Conservation (phyloP, 2,888 invertebrate species). For the Dasysyrphus albostriatus region DNA sequence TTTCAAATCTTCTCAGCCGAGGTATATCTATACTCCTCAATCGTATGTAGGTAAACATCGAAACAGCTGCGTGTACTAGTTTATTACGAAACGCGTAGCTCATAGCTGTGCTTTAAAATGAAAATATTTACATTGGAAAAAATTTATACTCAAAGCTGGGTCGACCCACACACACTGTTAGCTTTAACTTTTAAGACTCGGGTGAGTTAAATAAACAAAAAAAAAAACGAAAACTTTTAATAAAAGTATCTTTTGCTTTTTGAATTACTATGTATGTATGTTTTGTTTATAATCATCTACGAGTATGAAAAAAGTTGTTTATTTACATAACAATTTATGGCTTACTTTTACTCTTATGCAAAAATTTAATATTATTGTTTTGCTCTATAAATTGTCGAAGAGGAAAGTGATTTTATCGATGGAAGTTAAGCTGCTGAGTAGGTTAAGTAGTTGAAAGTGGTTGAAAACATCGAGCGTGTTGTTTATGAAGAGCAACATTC, state of each 20-base stretch:
- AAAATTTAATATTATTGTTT: neutral
- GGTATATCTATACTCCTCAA: neutral
- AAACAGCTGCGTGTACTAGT: slow-evolving; percentile 32
- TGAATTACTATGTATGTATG: neutral
- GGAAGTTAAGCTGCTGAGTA: neutral
- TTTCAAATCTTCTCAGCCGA: slow-evolving; percentile 7
- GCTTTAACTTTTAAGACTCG: neutral
- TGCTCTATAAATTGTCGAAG: neutral
- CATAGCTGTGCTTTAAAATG: neutral
- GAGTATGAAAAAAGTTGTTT: neutral
- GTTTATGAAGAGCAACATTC: too few species aligned
- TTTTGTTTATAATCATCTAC: slow-evolving; percentile 15
- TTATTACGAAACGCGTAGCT: slow-evolving; percentile 4
- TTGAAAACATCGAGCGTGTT: too few species aligned
- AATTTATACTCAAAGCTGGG: neutral
- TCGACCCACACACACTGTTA: neutral
- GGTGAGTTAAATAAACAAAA: slow-evolving; percentile 7
- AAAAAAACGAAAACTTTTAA: neutral
- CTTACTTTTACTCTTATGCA: slow-evolving; percentile 43
- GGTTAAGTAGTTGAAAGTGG: too few species aligned
- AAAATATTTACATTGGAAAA: neutral
- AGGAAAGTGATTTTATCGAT: slow-evolving; percentile 1
- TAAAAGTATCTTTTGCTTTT: neutral
- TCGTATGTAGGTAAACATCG: neutral
- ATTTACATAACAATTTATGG: slow-evolving; percentile 42